These are phyloP conservation scores for Allobates femoralis DNA, from an alignment of 2,797 vertebrate genomes.

Conservation along the genomic window DNA sequence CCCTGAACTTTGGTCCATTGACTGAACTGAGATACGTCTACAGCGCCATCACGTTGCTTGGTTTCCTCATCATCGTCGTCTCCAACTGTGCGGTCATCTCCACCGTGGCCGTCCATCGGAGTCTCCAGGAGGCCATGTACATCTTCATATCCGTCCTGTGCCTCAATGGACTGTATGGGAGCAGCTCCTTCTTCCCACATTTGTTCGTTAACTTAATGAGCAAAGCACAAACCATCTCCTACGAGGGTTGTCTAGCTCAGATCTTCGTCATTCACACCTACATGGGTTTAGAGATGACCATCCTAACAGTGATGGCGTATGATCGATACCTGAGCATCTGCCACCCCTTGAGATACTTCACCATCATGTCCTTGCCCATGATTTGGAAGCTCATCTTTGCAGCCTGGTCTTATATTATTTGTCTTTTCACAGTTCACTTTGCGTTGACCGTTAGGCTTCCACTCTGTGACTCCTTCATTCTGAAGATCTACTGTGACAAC, in stretches of 20 bases:
- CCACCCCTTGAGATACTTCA: slow-evolving; percentile 29
- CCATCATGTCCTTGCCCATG: slow-evolving; percentile 7
- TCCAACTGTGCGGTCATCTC: slow-evolving; percentile 19
- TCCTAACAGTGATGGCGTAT: slow-evolving; percentile 27
- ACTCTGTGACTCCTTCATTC: background rate
- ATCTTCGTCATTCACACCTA: slow-evolving; percentile 37
- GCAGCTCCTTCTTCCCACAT: slow-evolving; percentile 20
- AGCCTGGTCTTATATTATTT: background rate
- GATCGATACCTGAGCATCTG: slow-evolving; percentile 41
- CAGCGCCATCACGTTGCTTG: background rate
- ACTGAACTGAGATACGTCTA: background rate
- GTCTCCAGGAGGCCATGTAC: slow-evolving; percentile 41
- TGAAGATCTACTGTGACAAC: slow-evolving; percentile 50
- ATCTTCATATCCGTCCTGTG: slow-evolving; percentile 37
- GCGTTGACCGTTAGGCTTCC: slow-evolving; percentile 31
- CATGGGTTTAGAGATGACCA: background rate
- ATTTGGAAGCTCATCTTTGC: background rate
- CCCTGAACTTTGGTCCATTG: slow-evolving; percentile 22
- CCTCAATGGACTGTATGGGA: slow-evolving; percentile 40
- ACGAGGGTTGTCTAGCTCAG: slow-evolving; percentile 11
- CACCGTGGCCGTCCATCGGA: background rate
- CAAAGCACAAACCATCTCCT: slow-evolving; percentile 4
- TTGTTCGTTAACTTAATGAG: slow-evolving; percentile 2
- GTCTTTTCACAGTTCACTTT: background rate
- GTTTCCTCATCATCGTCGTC: background rate